Evolutionary conservation across 2,888 invertebrate species (phyloP), one percentile per base, ranked within the genome.

Genomic region (Chesias legatella): DNA sequence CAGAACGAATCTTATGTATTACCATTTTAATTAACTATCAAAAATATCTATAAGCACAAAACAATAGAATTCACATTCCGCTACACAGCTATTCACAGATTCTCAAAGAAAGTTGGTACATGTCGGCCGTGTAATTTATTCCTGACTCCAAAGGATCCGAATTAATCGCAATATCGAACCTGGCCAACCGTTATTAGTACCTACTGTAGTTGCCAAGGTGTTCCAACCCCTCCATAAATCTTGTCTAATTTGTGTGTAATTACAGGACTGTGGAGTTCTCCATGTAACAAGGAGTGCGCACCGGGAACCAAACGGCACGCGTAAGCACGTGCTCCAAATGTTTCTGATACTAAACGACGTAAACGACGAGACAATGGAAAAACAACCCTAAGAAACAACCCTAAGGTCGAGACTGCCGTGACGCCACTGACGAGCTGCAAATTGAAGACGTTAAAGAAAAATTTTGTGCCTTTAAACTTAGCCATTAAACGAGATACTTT

Each of bases 231-330:
- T 79, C 86, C 67, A 86, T 88, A 88, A 88, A 88, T 88, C 86
- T 88, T 86, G 82, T 84, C 85, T 88, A 88, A 88, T 88, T 88
- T 88, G 85, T 88, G 85, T 86, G 88, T 88, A 86, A 88, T 88
- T 88, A 88, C 84, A 83, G 84, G 77, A 78, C 77, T 75, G 83
- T 71, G 76, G 78, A 80, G 83, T 78, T 79, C 80, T 79, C 80
- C 69, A 63, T 73, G 83, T 83, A 81, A 84, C 88, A 78, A 85
- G 85, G 83, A 85, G 79, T 83, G 83, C 81, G 82, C 81, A 78
- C 82, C 85, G 73, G 85, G 86, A 85, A 73, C 79, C 65, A 58
- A 56, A 57, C 65, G 83, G 83, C 86, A 88, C 88, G 88, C 85
- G 86, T 84, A 79, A 77, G 80, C 81, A 79, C 84, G 80, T 80